Evolutionary conservation across 2,797 vertebrate species (phyloP), one percentile per base, ranked within the genome.

Genomic region (Pseudocheirus occidentalis): DNA sequence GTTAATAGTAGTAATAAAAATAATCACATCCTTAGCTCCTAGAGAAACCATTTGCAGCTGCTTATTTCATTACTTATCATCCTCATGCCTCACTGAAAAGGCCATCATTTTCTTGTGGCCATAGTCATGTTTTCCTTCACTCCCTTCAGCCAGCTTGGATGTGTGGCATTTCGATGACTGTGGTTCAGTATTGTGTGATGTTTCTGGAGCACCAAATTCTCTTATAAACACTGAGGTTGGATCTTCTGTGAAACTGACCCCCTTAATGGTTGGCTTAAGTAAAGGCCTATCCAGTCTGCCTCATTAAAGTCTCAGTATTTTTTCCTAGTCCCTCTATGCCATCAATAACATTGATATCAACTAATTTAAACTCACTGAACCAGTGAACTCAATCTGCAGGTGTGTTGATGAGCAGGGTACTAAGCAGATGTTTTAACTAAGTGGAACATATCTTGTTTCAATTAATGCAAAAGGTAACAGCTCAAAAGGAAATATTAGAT

Each of bases 391-490:
- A 0, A 52, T 93, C 95, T 95, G 95, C 55, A 91, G 94, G 91
- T 56, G 81, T 96, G 96, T 95, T 97, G 95, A 95, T 95, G 95
- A 96, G 96, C 52, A 92, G 96, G 95, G 93, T 94, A 62, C 97
- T 95, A 96, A 98, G 97, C 90, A 96, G 97, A 91, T 95, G 95
- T 95, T 97, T 97, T 98, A 98, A 97, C 94, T 92, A 97, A 97
- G 94, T 94, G 93, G 95, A 95, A 94, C 90, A 94, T 97, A 97
- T 96, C 97, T 97, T 95, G 96, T 96, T 97, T 97, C 97, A 98
- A 94, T 97, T 97, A 96, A 96, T 95, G 96, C 92, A 95, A 95
- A 97, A 97, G 96, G 96, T 95, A 96, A 95, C 96, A 96, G 95
- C 95, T 96, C 90, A 92, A 91, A 94, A 97, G 94, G 95, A 97